A percentile compares a stretch with the other conserved stretches of the same genome.
These are phyloP conservation scores for Exephanes ischioxanthus DNA, from an alignment of 2,888 invertebrate species.

Conservation along the genomic window DNA sequence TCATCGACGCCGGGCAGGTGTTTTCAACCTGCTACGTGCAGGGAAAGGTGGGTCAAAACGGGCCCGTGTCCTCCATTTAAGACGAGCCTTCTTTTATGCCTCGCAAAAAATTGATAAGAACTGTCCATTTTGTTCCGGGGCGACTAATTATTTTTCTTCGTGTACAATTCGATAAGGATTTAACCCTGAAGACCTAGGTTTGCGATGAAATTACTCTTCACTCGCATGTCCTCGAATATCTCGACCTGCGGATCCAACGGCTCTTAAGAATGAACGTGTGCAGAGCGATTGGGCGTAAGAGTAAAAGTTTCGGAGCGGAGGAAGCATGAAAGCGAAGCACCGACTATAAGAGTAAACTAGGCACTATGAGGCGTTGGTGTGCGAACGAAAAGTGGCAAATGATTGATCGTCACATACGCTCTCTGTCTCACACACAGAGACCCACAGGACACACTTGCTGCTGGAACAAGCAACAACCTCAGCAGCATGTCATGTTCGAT, in stretches of 20 bases:
- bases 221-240: neutral
- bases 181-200: neutral
- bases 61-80: too few relatives aligned
- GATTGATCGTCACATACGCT: conserved; percentile 36
- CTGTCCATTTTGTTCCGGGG: too few relatives aligned
- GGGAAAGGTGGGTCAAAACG: too few relatives aligned
- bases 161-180: neutral
- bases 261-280: neutral
- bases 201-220: neutral
- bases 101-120: too few relatives aligned
- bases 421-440: conserved; percentile 1
- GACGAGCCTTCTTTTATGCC: too few relatives aligned
- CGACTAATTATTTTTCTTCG: too few relatives aligned
- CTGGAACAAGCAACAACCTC: neutral
- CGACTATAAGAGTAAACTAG: neutral
- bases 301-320: neutral
- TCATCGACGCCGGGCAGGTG: neutral
- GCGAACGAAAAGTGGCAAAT: conserved; percentile 24
- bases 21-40: too few relatives aligned
- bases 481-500: conserved; percentile 25
- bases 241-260: neutral
- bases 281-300: neutral
- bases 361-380: neutral
- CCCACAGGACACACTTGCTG: conserved; percentile 1
- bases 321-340: neutral